Base-by-base conservation (phyloP, 2,113 vertebrate genomes). In the Antigone vipio region DNA sequence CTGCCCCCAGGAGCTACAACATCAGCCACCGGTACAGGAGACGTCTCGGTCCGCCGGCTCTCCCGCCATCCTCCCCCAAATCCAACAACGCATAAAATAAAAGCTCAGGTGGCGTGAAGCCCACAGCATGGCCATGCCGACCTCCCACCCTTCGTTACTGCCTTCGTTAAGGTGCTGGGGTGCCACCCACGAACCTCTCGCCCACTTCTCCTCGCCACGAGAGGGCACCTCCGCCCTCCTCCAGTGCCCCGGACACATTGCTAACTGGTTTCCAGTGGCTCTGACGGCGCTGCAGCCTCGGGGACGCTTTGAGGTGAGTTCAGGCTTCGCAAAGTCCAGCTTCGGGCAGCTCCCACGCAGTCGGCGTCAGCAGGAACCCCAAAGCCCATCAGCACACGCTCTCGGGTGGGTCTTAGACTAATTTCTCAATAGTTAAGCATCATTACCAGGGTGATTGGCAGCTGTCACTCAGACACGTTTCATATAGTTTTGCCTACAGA, bases 211-310 rank as follows among this genome's bases (percentile, higher is more conserved):
- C 45, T 72, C 21, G 26, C 85, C 93, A 88, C 19, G 21, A 79
- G 83, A 77, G 84, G 79, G 74, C 86, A 73, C 53, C 53, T 86
- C 72, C 52, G 83, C 38, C 93, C 59, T 52, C 64, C 53, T 67
- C 86, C 76, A 52, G 59, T 13, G 24, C 42, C 59, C 38, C 0
- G 26, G 7, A 50, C 1, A 0, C 21, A 1, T 29, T 60, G 34
- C 71, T 35, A 30, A 82, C 86, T 86, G 86, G 86, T 86, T 89
- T 42, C 90, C 93, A 86, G 76, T 16, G 34, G 20, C 58, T 76
- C 10, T 27, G 35, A 2, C 10, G 27, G 30, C 4, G 32, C 27
- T n/a, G 2, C 0, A 0, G 45, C 26, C 23, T 40, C 3, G 1
- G n/a, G 50, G 64, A 16, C 32, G 80, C 69, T 55, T 4, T 53